Percentiles rank a stretch among this genome's conserved stretches.
These are phyloP conservation scores for Salvelinus fontinalis DNA, from an alignment of 2,113 vertebrate species.

Conservation along the genomic window DNA sequence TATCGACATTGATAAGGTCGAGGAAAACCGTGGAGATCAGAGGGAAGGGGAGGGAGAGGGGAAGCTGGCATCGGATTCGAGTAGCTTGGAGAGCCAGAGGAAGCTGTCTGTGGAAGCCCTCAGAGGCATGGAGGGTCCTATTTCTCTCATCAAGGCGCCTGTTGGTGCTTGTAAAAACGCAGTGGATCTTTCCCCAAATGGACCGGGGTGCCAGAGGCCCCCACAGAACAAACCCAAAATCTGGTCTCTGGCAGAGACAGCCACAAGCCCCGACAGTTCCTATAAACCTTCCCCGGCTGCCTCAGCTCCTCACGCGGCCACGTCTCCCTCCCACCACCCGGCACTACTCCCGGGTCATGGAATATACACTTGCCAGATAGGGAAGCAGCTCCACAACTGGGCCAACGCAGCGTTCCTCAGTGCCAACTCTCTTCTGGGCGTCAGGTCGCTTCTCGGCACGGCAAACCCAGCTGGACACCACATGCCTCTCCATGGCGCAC, in stretches of 20 bases:
- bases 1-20: constrained; percentile 93
- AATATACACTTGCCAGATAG: constrained; percentile 98
- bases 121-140: constrained; percentile 73
- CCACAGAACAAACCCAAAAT: constrained; percentile 95
- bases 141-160: constrained; percentile 75
- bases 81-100: constrained; percentile 71
- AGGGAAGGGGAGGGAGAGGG: constrained; percentile 82
- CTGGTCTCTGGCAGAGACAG: constrained; percentile 97
- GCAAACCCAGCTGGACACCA: constrained; percentile 66
- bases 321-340: constrained; percentile 80
- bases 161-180: constrained; percentile 76
- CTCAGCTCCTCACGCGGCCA: constrained; percentile 67
- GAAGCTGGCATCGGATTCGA: constrained; percentile 69
- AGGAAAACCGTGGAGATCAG: constrained; percentile 82
- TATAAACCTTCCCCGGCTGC: constrained; percentile 75
- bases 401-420: constrained; percentile 94
- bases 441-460: constrained; percentile 91
- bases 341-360: constrained; percentile 94
- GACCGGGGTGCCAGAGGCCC: constrained; percentile 81
- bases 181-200: constrained; percentile 74
- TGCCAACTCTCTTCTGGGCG: constrained; percentile 92
- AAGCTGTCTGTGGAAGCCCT: constrained; percentile 72
- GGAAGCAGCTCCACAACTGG: constrained; percentile 97
- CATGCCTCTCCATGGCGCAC: constrained; percentile 78
- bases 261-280: constrained; percentile 89